Conservation (phyloP, 2,113 vertebrate genomes). For the Verasper variegatus region DNA sequence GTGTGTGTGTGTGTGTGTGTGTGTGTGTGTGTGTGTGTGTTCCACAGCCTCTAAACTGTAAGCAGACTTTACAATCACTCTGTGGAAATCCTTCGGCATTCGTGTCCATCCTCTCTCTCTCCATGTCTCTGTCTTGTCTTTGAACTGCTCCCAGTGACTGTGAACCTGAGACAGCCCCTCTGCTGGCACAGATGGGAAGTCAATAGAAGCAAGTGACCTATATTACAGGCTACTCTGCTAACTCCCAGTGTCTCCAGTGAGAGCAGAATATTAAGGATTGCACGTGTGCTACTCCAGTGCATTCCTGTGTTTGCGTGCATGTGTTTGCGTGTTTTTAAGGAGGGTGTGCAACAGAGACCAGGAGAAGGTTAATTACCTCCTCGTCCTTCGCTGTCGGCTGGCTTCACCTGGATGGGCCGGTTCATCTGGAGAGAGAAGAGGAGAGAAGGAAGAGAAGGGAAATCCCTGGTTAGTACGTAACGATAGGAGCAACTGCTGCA, state of each 20-base stretch:
- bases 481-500: conserved; percentile 6
- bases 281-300: conserved; percentile 48
- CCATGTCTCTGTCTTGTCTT: conserved; percentile 60
- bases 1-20: no score
- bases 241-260: conserved; percentile 72
- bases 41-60: conserved; percentile 2
- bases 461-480: conserved; percentile 66
- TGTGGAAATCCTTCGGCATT: conserved; percentile 17
- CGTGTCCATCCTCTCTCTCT: not conserved
- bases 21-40: no score
- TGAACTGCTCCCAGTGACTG: conserved; percentile 71
- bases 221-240: conserved; percentile 76
- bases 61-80: conserved; percentile 15
- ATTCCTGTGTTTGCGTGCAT: conserved; percentile 37
- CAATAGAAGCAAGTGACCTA: conserved; percentile 84
- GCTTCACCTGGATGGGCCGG: conserved; percentile 99
- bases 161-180: conserved; percentile 70
- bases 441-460: conserved; percentile 45
- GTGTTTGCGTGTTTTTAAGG: conserved; percentile 42
- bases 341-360: conserved; percentile 58
- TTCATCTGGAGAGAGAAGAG: conserved; percentile 88
- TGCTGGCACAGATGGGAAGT: conserved; percentile 80
- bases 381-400: conserved; percentile 98
- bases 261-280: conserved; percentile 74
- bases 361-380: conserved; percentile 91